These are phyloP conservation scores for Eubasilissa splendida DNA, from an alignment of 2,888 invertebrate species.

Conservation along the genomic window DNA sequence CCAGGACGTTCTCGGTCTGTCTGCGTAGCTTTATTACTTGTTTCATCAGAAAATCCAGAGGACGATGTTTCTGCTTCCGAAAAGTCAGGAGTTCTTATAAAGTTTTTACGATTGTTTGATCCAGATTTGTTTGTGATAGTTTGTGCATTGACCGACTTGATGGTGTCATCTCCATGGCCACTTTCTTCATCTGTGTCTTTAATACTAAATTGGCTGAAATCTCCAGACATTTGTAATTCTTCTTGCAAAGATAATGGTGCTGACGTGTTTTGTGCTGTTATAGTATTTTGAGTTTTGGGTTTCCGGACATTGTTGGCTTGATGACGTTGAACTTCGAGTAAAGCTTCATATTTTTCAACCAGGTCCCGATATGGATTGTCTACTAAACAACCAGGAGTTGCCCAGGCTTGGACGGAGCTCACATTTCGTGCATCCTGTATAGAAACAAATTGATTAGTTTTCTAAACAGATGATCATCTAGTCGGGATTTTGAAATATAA, in stretches of 20 bases:
- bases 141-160: conserved; percentile 64
- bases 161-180: conserved; percentile 72
- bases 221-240: conserved; percentile 83
- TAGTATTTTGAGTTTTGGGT: conserved; percentile 63
- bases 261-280: conserved; percentile 64
- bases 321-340: conserved; percentile 82
- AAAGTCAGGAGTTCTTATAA: conserved; percentile 85
- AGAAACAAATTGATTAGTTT: conserved; percentile 36
- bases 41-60: conserved; percentile 88
- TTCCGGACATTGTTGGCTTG: conserved; percentile 73
- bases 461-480: neutral
- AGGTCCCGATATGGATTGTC: conserved; percentile 84
- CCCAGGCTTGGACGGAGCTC: conserved; percentile 54
- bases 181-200: conserved; percentile 79
- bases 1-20: conserved; percentile 84
- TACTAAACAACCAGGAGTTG: conserved; percentile 62
- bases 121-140: conserved; percentile 66
- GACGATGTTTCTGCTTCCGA: conserved; percentile 90
- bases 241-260: conserved; percentile 77
- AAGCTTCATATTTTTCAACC: conserved; percentile 89
- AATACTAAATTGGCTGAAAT: conserved; percentile 77
- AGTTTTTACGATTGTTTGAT: conserved; percentile 70
- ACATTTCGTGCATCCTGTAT: conserved; percentile 52
- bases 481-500: neutral
- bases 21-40: conserved; percentile 87